Evolutionary conservation across 2,888 invertebrate genomes (phyloP).

Genomic region (Rhagonycha fulva): DNA sequence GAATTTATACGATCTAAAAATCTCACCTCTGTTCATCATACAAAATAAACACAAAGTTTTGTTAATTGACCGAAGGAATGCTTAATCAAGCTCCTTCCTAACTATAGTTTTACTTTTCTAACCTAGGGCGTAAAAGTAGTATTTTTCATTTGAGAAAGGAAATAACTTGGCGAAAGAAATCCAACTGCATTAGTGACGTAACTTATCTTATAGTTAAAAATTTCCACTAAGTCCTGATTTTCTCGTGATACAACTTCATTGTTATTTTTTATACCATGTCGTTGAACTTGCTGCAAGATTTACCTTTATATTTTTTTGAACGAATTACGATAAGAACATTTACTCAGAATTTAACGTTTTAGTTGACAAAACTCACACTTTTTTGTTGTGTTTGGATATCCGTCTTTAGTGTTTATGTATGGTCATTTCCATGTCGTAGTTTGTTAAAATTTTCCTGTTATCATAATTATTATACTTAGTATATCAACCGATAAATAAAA

Average conservation of each 20-base stretch:
- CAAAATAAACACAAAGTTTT: too few relatives aligned
- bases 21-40: too few relatives aligned
- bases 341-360: not conserved
- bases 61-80: too few relatives aligned
- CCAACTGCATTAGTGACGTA: not conserved
- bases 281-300: not conserved
- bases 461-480: not conserved
- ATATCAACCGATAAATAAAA: not conserved
- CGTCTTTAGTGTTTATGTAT: not conserved
- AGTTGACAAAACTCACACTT: not conserved
- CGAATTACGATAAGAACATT: not conserved
- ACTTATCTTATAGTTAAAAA: too few relatives aligned
- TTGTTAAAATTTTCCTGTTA: not conserved
- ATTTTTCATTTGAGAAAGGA: too few relatives aligned
- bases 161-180: not conserved
- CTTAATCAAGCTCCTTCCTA: too few relatives aligned
- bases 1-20: too few relatives aligned
- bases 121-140: too few relatives aligned
- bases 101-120: too few relatives aligned
- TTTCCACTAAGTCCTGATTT: not conserved
- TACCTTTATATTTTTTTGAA: not conserved
- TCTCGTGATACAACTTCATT: not conserved
- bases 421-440: not conserved
- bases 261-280: not conserved
- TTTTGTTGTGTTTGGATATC: not conserved